Evolutionary conservation across 2,888 invertebrate genomes (phyloP), one percentile per base, ranked within the genome.

Genomic region (Drosophila mimica): DNA sequence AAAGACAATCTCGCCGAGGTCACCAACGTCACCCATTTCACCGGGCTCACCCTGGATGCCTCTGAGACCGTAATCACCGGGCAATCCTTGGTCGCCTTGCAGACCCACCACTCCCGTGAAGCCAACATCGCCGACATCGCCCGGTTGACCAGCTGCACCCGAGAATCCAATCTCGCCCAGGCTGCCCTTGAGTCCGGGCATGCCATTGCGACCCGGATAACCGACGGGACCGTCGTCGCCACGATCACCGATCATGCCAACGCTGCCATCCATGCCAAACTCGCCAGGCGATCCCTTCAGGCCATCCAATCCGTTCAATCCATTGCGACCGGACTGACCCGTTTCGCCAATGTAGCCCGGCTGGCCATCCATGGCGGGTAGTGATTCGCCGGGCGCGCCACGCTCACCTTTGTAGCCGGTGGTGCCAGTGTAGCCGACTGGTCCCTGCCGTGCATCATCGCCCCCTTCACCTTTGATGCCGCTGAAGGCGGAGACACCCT

Each of bases 391-490:
- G 81, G 93, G 94, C 0, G 91, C 91, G 63, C 96, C 96, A 80
- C 93, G 93, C 15, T 84, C 67, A 34, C 96, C 96, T 75, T 95
- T 93, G 7, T 60, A 52, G 4, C 93, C 93, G 2, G 73, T 62
- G 3, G 74, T 33, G 4, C 93, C 93, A 36, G 73, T 76, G 8
- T 62, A 82, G 1, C 94, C 94, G 4, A 89, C 82, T 4, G 79
- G 83, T 25, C 95, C 95, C 66, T 83, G 83, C 31, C 74, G 70
- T 13, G 95, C 95, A 20, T 91, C 76, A 38, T 93, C 93, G 62
- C 96, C 96, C 4, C 52, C 40, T 28, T 95, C 95, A 43, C 96
- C 96, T 91, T 95, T 95, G 68, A 94, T 93, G 3, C 96, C 96
- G 75, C 94, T 95, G 59, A 94, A 93, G 1, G 95, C 94, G 56